phyloP scores from a whole-genome alignment of 2,888 invertebrate species.

The Ectemnius cavifrons region DNA sequence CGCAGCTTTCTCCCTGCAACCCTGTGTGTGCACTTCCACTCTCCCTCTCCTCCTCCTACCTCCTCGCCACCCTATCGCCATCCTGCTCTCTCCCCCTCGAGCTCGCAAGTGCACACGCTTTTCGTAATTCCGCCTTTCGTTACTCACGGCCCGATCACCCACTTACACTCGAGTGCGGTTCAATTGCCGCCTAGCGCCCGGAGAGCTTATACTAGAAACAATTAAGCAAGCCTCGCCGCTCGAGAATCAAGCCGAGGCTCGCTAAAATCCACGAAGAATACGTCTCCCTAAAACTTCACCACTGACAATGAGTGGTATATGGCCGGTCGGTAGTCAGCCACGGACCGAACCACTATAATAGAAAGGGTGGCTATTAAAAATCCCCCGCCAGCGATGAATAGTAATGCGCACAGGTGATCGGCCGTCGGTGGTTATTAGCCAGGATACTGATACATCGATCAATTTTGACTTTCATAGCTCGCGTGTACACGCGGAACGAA shows the following conservation, averaged over 20 bases:
- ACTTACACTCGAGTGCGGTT: constrained; percentile 55
- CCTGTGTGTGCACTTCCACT: constrained; percentile 6
- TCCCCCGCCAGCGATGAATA: too few species aligned
- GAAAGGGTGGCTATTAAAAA: too few species aligned
- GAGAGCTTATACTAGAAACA: constrained; percentile 42
- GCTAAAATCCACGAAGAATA: too few species aligned
- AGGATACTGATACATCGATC: constrained; percentile 47
- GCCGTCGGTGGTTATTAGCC: too few species aligned
- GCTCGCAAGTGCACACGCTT: constrained; percentile 34
- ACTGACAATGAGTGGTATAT: too few species aligned
- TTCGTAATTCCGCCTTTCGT: constrained; percentile 60
- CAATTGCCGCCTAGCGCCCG: constrained; percentile 37
- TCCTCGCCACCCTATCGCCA: neutral
- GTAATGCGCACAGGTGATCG: too few species aligned
- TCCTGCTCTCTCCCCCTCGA: neutral
- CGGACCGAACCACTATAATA: too few species aligned
- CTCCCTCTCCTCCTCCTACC: constrained; percentile 13
- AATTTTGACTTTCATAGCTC: constrained; percentile 56
- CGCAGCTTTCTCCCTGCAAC: constrained; percentile 43
- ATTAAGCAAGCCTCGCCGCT: constrained; percentile 28
- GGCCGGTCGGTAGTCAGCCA: too few species aligned
- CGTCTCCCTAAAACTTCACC: too few species aligned
- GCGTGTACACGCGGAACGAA: constrained; percentile 32
- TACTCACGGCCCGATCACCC: constrained; percentile 59
- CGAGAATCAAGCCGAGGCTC: too few species aligned